phyloP scores from a whole-genome alignment of 2,888 invertebrate genomes.

The Caenorhabditis japonica region DNA sequence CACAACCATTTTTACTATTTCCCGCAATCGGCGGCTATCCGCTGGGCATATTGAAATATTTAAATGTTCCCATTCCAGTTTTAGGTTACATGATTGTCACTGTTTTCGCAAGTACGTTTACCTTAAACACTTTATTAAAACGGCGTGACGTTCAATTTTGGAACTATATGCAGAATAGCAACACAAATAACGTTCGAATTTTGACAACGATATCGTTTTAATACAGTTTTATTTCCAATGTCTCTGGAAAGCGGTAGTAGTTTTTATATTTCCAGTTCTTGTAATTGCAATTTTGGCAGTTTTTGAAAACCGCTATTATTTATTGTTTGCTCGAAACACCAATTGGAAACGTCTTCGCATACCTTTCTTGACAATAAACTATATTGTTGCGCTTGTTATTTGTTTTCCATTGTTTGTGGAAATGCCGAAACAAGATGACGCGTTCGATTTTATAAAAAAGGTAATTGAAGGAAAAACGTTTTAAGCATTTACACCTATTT shows the following conservation, averaged over 20 bases:
- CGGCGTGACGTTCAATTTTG: too few relatives aligned
- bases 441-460: too few relatives aligned
- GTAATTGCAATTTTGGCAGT: not conserved
- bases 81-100: not conserved
- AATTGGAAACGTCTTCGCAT: not conserved
- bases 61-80: not conserved
- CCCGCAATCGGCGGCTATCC: conserved; percentile 8
- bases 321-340: not conserved
- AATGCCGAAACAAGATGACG: too few relatives aligned
- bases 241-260: not conserved
- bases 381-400: not conserved
- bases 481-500: too few relatives aligned
- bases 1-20: conserved; percentile 4
- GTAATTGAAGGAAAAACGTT: too few relatives aligned
- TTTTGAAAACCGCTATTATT: not conserved
- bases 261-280: not conserved
- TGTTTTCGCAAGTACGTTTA: not conserved
- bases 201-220: too few relatives aligned
- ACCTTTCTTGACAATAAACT: not conserved
- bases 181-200: too few relatives aligned
- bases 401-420: too few relatives aligned
- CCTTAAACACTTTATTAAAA: too few relatives aligned
- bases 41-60: not conserved
- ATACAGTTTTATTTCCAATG: not conserved
- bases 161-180: too few relatives aligned